Conservation (phyloP, 2,888 invertebrate genomes). For the Cerceris ruficornis region DNA sequence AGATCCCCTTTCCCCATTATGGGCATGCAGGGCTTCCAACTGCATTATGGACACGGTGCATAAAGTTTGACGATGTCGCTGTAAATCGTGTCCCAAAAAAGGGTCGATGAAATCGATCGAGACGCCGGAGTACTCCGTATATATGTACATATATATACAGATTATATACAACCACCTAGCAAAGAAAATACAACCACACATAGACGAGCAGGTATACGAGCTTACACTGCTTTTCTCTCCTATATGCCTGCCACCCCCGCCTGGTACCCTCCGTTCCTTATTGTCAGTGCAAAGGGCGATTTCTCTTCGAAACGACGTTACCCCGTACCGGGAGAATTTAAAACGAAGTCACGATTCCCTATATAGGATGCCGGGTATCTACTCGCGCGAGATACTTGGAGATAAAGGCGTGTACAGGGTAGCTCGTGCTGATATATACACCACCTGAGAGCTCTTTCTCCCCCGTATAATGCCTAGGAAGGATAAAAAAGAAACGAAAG, state of each 20-base stretch:
- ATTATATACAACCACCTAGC: not conserved
- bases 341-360: slow-evolving; percentile 74
- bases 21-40: not conserved
- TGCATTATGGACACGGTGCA: slow-evolving; percentile 14
- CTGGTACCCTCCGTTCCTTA: slow-evolving; percentile 58
- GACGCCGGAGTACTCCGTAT: slow-evolving; percentile 7
- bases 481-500: slow-evolving; percentile 8
- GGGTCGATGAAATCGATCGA: slow-evolving; percentile 44
- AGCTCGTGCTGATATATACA: slow-evolving; percentile 45
- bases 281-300: slow-evolving; percentile 72
- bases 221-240: slow-evolving; percentile 14
- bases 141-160: not conserved
- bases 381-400: slow-evolving; percentile 52
- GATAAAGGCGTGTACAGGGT: slow-evolving; percentile 55
- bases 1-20: not conserved
- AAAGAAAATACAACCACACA: slow-evolving; percentile 3
- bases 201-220: not conserved
- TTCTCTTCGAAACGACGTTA: slow-evolving; percentile 74
- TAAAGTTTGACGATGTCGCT: slow-evolving; percentile 41
- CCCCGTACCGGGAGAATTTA: slow-evolving; percentile 68
- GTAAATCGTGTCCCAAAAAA: slow-evolving; percentile 50
- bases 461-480: slow-evolving; percentile 32
- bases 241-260: slow-evolving; percentile 25
- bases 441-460: slow-evolving; percentile 32
- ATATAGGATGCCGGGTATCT: slow-evolving; percentile 53